These are phyloP conservation scores for Pissodes strobi DNA, from an alignment of 1,140 invertebrate genomes.

Conservation along the genomic window DNA sequence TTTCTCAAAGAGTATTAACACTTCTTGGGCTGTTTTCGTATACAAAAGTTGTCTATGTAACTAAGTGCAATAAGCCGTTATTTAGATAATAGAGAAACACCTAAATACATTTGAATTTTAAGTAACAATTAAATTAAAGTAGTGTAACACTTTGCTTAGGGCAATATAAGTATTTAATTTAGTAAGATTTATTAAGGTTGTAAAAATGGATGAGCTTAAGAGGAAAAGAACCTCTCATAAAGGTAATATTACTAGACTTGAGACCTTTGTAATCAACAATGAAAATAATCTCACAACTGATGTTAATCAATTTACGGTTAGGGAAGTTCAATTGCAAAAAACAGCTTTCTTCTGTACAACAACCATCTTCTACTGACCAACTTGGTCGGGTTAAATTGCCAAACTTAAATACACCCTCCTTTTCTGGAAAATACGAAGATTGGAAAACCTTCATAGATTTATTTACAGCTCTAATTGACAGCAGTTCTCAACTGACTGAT, in stretches of 20 bases:
- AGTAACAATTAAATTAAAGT: too few species aligned
- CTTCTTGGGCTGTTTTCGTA: too few species aligned
- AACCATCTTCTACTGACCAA: not conserved
- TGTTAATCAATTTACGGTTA: not conserved
- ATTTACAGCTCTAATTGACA: constrained; percentile 9
- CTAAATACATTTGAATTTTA: too few species aligned
- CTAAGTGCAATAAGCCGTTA: too few species aligned
- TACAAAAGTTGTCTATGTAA: too few species aligned
- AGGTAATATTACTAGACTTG: constrained; percentile 2
- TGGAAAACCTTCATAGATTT: constrained; percentile 5
- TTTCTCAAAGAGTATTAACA: too few species aligned
- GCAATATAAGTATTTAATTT: too few species aligned
- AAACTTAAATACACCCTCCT: constrained; percentile 3
- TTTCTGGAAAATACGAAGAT: not conserved
- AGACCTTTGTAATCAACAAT: constrained; percentile 5
- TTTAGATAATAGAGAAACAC: too few species aligned
- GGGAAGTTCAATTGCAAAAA: not conserved
- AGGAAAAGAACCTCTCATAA: not conserved
- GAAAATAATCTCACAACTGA: not conserved
- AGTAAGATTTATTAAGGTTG: too few species aligned
- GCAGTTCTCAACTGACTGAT: not conserved
- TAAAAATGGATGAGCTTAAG: not conserved
- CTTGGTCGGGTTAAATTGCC: not conserved
- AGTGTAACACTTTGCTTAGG: too few species aligned
- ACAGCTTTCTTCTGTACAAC: not conserved